Evolutionary conservation across 2,797 vertebrate species (phyloP), one percentile per base, ranked within the genome.

Genomic region (Arctocebus calabarensis): DNA sequence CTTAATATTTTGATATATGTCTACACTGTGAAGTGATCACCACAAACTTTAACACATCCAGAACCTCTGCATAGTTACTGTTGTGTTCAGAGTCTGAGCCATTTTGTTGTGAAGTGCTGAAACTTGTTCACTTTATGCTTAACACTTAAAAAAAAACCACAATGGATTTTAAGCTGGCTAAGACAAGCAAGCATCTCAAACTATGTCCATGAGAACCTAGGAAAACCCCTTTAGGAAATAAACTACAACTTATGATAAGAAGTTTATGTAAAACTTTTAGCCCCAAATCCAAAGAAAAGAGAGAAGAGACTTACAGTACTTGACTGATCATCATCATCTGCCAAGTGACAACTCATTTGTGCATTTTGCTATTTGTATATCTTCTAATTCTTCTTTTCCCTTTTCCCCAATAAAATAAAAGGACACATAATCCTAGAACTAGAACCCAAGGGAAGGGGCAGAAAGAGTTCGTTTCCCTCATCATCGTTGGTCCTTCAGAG

Each of bases 61-160:
- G 84, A 45, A 89, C 37, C 23, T 43, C 27, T 32, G 23, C 7
- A 20, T 8, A 29, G 22, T 45, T 66, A 45, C n/a, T 45, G 14
- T 84, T 57, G 10, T n/a, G 34, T 77, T 19, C 48, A 11, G 37
- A n/a, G 16, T 61, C n/a, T 75, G 68, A 70, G 8, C 13, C 27
- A 88, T 94, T 91, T 59, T 64, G 22, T 93, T 62, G 48, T 64
- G 75, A 93, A 91, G 71, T 73, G 66, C 77, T 90, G 6, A 10
- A 95, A 57, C 20, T 88, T 92, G 17, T 62, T 91, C 81, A 48
- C 81, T 94, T 88, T 55, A 17, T 93, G 32, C 43, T 93, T 87
- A 62, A 43, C 79, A 57, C 27, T 93, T 89, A 70, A 89, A 68
- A 83, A 34, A 52, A 85, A 45, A 20, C 9, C 14, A 19, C n/a